Base-by-base conservation (phyloP, 2,113 vertebrate genomes). In the Atrichornis clamosus region DNA sequence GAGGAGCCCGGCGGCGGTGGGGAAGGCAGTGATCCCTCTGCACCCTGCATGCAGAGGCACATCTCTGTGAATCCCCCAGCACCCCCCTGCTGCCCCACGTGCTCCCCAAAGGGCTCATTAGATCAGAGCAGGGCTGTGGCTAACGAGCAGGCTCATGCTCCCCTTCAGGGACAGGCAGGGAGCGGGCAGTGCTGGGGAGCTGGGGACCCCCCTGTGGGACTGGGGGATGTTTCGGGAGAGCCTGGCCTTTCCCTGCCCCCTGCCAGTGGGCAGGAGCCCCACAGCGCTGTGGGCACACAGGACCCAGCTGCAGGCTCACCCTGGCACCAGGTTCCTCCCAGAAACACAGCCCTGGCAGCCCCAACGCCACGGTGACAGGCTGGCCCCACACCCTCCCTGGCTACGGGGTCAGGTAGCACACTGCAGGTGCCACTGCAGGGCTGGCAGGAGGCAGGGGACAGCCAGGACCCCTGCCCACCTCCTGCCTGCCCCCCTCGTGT, bases 61-160 rank as follows among this genome's bases (percentile, higher is more conserved):
- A 2, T 5, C 69, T 27, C 84, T 12, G 2, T 3, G 12, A 32
- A 15, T 21, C 11, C 72, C 35, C 50, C 42, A 28, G 86, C 88
- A 65, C 13, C 4, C 2, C 63, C 53, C 5, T 37, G 22, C 46
- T 5, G 1, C 68, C 63, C 89, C 33, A 6, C 0, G 0, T 0
- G 1, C 69, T 93, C 93, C 87, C 86, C 59, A 27, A 16, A 69
- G 84, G 84, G 65, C 93, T 96, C 87, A 10, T 97, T 95, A 96
- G 76, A 56, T 3, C 33, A 11, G 59, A 56, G 24, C 56, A 33
- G 67, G 64, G 58, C 41, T 42, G 75, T 32, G 39, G 37, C 4
- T 93, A 95, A 92, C 1, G 20, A 97, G 84, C 35, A 49, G 73
- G 33, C 8, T 4, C 2, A 6, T 11, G 5, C 5, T 15, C 30